A percentile compares a stretch with the other conserved stretches of the same genome.
Conservation (phyloP, 2,113 vertebrate genomes). For the Poeciliopsis retropinna region DNA sequence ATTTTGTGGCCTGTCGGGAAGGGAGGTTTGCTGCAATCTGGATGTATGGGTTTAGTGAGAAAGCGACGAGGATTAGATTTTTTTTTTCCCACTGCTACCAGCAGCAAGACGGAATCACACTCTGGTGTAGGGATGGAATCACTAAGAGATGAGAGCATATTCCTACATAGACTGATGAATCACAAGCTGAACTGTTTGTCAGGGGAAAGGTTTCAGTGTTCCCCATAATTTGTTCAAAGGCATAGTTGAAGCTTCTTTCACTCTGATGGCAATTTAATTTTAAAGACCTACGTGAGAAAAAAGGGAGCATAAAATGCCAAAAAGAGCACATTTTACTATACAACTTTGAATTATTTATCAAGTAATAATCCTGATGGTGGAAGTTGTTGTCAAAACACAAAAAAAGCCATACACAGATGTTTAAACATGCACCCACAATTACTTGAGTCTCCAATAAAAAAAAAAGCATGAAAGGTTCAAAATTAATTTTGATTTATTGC, state of each 20-base stretch:
- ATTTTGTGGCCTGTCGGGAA: neutral
- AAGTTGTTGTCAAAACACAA: too few relatives aligned
- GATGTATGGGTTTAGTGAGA: constrained; percentile 3
- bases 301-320: too few relatives aligned
- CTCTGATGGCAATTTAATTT: neutral
- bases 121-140: neutral
- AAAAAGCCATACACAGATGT: too few relatives aligned
- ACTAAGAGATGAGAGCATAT: neutral
- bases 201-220: neutral
- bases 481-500: too few relatives aligned
- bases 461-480: too few relatives aligned
- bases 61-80: neutral
- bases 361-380: too few relatives aligned
- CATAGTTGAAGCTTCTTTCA: neutral
- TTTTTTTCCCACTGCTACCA: neutral
- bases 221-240: neutral
- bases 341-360: too few relatives aligned
- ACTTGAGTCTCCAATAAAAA: too few relatives aligned
- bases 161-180: neutral
- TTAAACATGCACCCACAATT: too few relatives aligned
- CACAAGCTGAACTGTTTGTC: neutral
- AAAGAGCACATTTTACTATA: too few relatives aligned
- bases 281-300: neutral
- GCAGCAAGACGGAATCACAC: neutral
- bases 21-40: constrained; percentile 10